phyloP scores from a whole-genome alignment of 2,888 invertebrate species.

The Hanleya hanleyi region DNA sequence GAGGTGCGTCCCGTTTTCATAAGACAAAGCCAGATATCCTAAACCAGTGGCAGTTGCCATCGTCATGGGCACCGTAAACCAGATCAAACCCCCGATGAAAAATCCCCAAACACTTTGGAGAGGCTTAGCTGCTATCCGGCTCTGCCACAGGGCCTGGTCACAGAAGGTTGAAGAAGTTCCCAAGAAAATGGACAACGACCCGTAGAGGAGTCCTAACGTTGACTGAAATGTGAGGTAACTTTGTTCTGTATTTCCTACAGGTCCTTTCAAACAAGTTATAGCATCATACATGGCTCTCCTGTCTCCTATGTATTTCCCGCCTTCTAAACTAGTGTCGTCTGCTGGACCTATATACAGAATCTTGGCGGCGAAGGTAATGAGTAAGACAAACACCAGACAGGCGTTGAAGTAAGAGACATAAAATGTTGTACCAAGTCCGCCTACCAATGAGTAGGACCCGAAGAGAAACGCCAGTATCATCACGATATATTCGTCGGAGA shows the following conservation, averaged over 20 bases:
- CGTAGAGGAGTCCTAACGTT: slow-evolving; percentile 53
- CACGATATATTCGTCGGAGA: slow-evolving; percentile 59
- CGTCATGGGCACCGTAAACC: slow-evolving; percentile 3
- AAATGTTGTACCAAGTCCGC: slow-evolving; percentile 65
- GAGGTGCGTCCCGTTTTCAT: background rate
- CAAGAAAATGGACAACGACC: slow-evolving; percentile 51
- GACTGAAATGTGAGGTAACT: slow-evolving; percentile 60
- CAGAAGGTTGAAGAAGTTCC: slow-evolving; percentile 58
- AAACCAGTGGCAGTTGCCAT: background rate
- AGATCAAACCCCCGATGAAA: background rate
- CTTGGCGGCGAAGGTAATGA: slow-evolving; percentile 49
- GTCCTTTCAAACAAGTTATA: slow-evolving; percentile 37
- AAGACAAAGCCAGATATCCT: background rate
- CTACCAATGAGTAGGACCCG: slow-evolving; percentile 60
- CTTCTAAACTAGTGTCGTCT: slow-evolving; percentile 14
- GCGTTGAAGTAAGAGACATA: slow-evolving; percentile 69
- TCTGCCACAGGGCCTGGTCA: slow-evolving; percentile 39
- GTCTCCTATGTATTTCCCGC: slow-evolving; percentile 45
- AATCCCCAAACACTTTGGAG: background rate
- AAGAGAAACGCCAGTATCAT: slow-evolving; percentile 60
- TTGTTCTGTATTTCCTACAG: slow-evolving; percentile 48
- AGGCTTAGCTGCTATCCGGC: background rate
- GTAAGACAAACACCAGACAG: slow-evolving; percentile 51
- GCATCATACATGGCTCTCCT: slow-evolving; percentile 48
- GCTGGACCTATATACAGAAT: slow-evolving; percentile 34